phyloP scores from a whole-genome alignment of 1,140 invertebrate genomes.

The Aphis gossypii region DNA sequence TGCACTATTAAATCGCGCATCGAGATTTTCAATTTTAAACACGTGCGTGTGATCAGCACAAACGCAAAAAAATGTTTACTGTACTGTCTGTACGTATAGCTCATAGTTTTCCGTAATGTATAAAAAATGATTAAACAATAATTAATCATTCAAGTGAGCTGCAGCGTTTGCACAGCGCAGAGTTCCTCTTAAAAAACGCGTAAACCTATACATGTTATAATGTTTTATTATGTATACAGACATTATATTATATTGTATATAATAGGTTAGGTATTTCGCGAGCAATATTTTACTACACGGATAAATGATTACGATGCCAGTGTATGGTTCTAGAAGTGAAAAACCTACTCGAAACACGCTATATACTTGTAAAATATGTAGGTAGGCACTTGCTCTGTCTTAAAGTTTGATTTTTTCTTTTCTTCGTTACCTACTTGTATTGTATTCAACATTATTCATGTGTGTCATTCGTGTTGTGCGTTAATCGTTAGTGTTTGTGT shows the following conservation, averaged over 20 bases:
- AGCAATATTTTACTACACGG: conserved; percentile 8
- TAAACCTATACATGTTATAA: neutral
- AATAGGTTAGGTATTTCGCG: neutral
- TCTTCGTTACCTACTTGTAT: neutral
- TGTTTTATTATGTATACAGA: neutral
- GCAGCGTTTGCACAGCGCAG: neutral
- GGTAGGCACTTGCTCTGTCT: neutral
- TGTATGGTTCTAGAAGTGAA: neutral
- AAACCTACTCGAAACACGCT: neutral
- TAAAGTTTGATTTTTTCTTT: neutral
- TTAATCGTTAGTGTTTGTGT: neutral
- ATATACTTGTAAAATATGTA: conserved; percentile 9
- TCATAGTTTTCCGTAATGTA: neutral
- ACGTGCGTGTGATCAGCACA: neutral
- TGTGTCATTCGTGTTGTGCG: no score
- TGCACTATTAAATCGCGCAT: neutral
- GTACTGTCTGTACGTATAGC: neutral
- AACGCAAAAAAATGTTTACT: neutral
- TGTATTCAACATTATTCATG: neutral
- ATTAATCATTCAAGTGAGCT: neutral
- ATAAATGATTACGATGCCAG: conserved; percentile 6
- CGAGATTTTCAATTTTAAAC: neutral
- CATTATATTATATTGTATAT: conserved; percentile 18
- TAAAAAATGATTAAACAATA: conserved; percentile 10
- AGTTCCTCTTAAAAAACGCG: conserved; percentile 4